A percentile compares a stretch with the other conserved stretches of the same genome.
Conservation (phyloP, 1,140 invertebrate genomes). For the Lamellibrachia luymesi region DNA sequence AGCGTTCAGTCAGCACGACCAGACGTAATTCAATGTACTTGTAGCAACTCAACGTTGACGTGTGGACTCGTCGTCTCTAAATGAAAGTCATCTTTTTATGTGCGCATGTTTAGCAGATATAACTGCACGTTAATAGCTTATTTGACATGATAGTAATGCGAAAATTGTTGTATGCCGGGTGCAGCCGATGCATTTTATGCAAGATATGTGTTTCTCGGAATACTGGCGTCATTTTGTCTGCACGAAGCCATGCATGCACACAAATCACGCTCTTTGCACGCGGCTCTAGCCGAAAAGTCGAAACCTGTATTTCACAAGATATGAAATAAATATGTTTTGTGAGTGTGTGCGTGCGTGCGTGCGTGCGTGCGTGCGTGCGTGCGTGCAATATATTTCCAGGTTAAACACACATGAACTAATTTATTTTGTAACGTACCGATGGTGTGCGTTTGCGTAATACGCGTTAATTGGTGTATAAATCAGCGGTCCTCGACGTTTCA, state of each 20-base stretch:
- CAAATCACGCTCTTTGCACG: neutral
- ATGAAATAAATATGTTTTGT: neutral
- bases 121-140: conserved; percentile 1
- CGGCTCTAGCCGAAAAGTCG: neutral
- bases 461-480: no score
- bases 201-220: neutral
- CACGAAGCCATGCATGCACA: neutral
- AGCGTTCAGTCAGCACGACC: neutral
- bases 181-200: neutral
- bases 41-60: neutral
- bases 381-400: neutral
- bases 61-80: neutral
- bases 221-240: neutral
- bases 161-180: neutral
- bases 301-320: neutral
- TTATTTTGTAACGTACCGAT: neutral
- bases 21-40: neutral
- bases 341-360: neutral
- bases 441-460: no score
- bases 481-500: no score
- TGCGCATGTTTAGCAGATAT: neutral
- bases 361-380: neutral
- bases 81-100: neutral
- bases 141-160: neutral
- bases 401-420: neutral